Percentiles rank a stretch among this genome's conserved stretches.
Evolutionary conservation across 2,888 invertebrate species (phyloP).

Genomic region (Didymodactylos carnosus): DNA sequence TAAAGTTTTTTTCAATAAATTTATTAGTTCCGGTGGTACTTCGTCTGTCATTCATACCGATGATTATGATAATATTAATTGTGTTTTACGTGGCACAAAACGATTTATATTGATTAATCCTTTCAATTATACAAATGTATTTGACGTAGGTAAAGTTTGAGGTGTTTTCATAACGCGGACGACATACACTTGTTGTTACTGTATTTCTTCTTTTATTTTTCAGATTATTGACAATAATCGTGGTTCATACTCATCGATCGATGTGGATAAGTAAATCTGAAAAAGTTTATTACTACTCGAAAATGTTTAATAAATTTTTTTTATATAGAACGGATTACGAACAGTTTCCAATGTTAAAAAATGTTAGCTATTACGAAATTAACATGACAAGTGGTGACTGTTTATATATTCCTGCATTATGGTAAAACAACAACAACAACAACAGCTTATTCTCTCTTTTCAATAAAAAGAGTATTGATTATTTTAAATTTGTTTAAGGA

Average conservation of each 20-base stretch:
- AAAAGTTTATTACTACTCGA: slow-evolving; percentile 19
- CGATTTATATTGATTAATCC: slow-evolving; percentile 27
- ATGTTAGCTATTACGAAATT: slow-evolving; percentile 13
- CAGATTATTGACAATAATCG: slow-evolving; percentile 17
- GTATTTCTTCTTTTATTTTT: neutral
- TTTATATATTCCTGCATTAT: slow-evolving; percentile 14
- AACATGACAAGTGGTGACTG: slow-evolving; percentile 15
- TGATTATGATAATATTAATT: slow-evolving; percentile 31
- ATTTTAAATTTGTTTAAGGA: slow-evolving; percentile 18
- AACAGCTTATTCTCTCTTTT: neutral
- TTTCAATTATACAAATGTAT: slow-evolving; percentile 17
- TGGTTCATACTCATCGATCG: slow-evolving; percentile 19
- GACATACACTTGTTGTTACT: no score
- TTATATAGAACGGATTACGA: slow-evolving; percentile 11
- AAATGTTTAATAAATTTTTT: no score
- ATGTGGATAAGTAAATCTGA: slow-evolving; percentile 21
- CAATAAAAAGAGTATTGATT: neutral
- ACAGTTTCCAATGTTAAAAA: slow-evolving; percentile 8
- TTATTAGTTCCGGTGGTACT: slow-evolving; percentile 34
- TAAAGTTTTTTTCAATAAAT: slow-evolving; percentile 20
- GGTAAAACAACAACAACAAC: neutral
- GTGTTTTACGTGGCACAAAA: slow-evolving; percentile 27
- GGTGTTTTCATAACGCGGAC: neutral
- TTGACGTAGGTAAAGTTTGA: neutral
- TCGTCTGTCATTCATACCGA: slow-evolving; percentile 33